Conservation (phyloP, 1,140 invertebrate genomes). For the Drosophila murphyi region DNA sequence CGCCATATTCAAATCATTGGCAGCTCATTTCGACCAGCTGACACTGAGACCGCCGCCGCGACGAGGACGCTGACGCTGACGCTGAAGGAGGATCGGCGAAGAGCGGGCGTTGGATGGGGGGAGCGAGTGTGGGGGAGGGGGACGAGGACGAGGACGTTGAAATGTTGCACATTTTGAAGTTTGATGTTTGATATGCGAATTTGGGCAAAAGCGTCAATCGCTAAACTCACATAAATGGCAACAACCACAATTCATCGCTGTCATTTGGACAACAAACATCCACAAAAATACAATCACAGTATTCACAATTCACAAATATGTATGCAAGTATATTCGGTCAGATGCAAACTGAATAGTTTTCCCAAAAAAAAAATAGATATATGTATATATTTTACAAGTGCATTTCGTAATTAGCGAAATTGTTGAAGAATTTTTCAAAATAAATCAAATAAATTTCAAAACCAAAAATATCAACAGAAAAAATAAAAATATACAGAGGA, state of each 20-base stretch:
- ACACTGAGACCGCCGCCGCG: constrained; percentile 18
- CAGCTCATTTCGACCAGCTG: constrained; percentile 53
- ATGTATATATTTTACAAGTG: neutral
- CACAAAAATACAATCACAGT: constrained; percentile 13
- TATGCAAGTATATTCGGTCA: neutral
- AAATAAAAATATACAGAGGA: no score
- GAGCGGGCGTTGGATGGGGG: neutral
- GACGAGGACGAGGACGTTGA: constrained; percentile 51
- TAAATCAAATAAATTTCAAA: neutral
- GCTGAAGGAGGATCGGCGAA: neutral
- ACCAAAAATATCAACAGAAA: neutral
- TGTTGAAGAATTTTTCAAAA: neutral
- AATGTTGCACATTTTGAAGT: constrained; percentile 76
- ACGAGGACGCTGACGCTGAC: neutral
- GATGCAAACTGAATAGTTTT: constrained; percentile 9
- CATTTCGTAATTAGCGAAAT: constrained; percentile 30
- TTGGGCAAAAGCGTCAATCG: constrained; percentile 72
- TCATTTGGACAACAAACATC: constrained; percentile 19
- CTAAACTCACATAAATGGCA: constrained; percentile 48
- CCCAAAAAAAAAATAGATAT: neutral
- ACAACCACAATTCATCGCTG: constrained; percentile 43
- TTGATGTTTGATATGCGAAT: constrained; percentile 74
- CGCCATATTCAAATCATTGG: constrained; percentile 76
- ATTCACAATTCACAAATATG: neutral
- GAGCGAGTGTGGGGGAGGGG: neutral